Evolutionary conservation across 2,888 invertebrate genomes (phyloP).

Genomic region (Phyllotreta cruciferae): DNA sequence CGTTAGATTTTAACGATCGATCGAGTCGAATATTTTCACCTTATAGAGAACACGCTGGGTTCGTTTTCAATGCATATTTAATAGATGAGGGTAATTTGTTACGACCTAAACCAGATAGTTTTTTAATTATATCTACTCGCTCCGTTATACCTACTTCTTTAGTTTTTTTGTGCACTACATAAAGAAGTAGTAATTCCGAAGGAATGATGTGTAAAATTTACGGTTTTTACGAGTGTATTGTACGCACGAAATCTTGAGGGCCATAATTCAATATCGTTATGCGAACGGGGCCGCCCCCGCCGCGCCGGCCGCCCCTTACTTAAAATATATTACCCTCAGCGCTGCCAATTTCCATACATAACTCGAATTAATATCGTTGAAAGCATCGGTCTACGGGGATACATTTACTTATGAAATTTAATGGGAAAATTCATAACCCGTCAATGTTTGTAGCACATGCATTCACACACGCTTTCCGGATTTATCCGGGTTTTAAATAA

Average conservation of each 20-base stretch:
- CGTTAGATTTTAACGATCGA: no score
- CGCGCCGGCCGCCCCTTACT: constrained; percentile 29
- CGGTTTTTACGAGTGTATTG: constrained; percentile 21
- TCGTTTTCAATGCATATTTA: no score
- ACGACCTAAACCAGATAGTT: no score
- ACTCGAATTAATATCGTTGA: constrained; percentile 43
- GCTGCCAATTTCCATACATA: constrained; percentile 38
- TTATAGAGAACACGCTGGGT: no score
- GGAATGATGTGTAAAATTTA: no score
- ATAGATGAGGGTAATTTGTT: no score
- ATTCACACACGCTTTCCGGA: constrained; percentile 3
- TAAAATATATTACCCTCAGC: constrained; percentile 38
- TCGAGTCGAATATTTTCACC: no score
- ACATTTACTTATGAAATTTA: constrained; percentile 42
- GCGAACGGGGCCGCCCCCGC: constrained; percentile 27
- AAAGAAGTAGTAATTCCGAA: no score
- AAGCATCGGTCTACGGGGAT: constrained; percentile 40
- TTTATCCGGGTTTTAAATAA: no score
- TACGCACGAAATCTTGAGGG: constrained; percentile 27
- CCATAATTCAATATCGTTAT: constrained; percentile 38
- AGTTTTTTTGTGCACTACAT: no score
- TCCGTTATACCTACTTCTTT: no score
- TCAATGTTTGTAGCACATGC: constrained; percentile 24
- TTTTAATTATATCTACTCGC: no score
- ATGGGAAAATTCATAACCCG: constrained; percentile 27